Percentiles rank a stretch among this genome's conserved stretches.
Evolutionary conservation across 2,113 vertebrate genomes (phyloP).

Genomic region (Excalfactoria chinensis): DNA sequence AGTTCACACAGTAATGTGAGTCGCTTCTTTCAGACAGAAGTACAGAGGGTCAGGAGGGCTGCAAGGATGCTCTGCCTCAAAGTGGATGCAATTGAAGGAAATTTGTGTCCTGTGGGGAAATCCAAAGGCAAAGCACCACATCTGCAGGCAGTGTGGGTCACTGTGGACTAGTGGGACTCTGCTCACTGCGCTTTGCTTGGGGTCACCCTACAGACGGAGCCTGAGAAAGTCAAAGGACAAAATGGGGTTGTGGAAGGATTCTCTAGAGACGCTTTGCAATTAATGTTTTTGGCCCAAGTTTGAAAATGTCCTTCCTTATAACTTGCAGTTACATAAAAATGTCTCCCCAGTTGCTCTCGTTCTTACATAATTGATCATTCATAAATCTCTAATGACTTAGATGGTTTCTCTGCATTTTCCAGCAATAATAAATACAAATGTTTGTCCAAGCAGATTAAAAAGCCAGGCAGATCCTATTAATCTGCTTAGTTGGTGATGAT

Average conservation of each 20-base stretch:
- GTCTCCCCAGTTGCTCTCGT: background rate
- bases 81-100: background rate
- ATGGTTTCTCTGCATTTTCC: slow-evolving; percentile 16
- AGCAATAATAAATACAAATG: slow-evolving; percentile 8
- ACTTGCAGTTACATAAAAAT: background rate
- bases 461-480: background rate
- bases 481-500: background rate
- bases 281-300: slow-evolving; percentile 2
- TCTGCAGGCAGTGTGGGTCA: background rate
- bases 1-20: too few species aligned
- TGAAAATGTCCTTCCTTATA: slow-evolving; percentile 17
- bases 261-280: background rate
- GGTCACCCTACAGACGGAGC: background rate
- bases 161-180: accelerated
- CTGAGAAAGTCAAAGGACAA: slow-evolving; percentile 28
- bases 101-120: slow-evolving; percentile 30
- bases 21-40: too few species aligned
- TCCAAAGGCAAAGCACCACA: background rate
- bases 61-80: slow-evolving; percentile 1
- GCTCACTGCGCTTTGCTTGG: background rate
- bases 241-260: background rate
- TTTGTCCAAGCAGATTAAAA: slow-evolving; percentile 46
- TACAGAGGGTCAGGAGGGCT: background rate
- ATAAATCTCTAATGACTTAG: background rate
- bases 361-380: slow-evolving; percentile 36